These are phyloP conservation scores for Turritopsis dohrnii DNA, from an alignment of 30 jellyfish, hydroid and myxozoan genomes.

Conservation along the genomic window DNA sequence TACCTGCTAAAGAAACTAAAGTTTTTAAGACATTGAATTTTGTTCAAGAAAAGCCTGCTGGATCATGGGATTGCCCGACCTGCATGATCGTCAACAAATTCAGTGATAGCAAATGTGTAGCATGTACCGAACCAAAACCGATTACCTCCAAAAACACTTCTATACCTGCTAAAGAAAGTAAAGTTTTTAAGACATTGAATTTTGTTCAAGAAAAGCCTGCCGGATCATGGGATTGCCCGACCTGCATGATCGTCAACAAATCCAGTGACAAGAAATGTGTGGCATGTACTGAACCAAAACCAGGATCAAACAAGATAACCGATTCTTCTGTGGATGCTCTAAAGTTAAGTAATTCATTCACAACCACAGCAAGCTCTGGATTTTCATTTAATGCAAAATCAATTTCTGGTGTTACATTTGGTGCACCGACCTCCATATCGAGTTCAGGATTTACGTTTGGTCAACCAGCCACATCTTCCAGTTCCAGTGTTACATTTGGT, in stretches of 20 bases:
- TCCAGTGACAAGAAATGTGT: slow-evolving; percentile 9
- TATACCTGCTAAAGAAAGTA: neutral
- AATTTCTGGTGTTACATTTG: neutral
- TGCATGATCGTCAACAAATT: slow-evolving; percentile 30
- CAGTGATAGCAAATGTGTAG: slow-evolving; percentile 22
- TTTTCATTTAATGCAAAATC: neutral
- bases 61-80: slow-evolving; percentile 49
- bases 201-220: slow-evolving; percentile 14
- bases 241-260: slow-evolving; percentile 41
- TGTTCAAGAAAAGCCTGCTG: slow-evolving; percentile 14
- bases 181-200: neutral
- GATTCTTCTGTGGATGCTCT: neutral
- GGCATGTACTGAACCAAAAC: slow-evolving; percentile 42
- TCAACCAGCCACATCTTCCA: neutral
- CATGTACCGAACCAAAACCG: slow-evolving; percentile 28
- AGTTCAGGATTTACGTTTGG: neutral
- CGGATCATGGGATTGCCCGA: slow-evolving; percentile 53
- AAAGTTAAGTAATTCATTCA: neutral
- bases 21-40: neutral
- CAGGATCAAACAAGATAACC: neutral
- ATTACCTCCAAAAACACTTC: neutral
- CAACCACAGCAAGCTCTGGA: neutral
- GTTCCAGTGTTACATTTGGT: neutral
- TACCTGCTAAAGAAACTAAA: neutral
- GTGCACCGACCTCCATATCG: neutral